Conservation (phyloP, 2,888 invertebrate species). For the Lomographa bimaculata region DNA sequence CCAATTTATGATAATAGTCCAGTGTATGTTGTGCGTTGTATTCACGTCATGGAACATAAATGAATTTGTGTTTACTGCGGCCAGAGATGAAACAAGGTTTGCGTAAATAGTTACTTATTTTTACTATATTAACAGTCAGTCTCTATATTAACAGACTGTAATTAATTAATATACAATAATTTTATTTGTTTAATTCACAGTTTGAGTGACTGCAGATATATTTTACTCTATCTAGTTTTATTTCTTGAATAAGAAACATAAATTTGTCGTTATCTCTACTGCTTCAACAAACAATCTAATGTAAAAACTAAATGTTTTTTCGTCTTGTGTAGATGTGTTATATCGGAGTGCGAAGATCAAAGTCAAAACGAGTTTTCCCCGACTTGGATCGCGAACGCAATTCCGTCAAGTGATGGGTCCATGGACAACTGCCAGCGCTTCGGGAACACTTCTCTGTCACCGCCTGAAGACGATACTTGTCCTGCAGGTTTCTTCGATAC, state of each 20-base stretch:
- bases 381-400: conserved; percentile 68
- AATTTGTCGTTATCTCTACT: too few species aligned
- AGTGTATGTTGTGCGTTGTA: conserved; percentile 33
- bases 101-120: too few species aligned
- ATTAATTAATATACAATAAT: too few species aligned
- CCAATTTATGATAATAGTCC: conserved; percentile 17
- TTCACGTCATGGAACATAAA: conserved; percentile 35
- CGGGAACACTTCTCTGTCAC: conserved; percentile 26
- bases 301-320: too few species aligned
- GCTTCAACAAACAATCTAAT: too few species aligned
- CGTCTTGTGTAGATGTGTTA: conserved; percentile 53
- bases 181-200: too few species aligned
- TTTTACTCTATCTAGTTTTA: too few species aligned
- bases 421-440: conserved; percentile 75
- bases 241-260: too few species aligned
- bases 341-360: conserved; percentile 48
- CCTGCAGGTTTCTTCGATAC: conserved; percentile 55
- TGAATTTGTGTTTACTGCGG: conserved; percentile 49
- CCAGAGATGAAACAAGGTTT: conserved; percentile 48
- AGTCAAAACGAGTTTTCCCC: conserved; percentile 52
- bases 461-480: conserved; percentile 38
- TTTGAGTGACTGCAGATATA: too few species aligned
- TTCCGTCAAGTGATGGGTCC: conserved; percentile 52
- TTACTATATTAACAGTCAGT: too few species aligned
- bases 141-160: too few species aligned